These are phyloP conservation scores for Ormia ochracea DNA, from an alignment of 2,888 invertebrate genomes.

Conservation along the genomic window DNA sequence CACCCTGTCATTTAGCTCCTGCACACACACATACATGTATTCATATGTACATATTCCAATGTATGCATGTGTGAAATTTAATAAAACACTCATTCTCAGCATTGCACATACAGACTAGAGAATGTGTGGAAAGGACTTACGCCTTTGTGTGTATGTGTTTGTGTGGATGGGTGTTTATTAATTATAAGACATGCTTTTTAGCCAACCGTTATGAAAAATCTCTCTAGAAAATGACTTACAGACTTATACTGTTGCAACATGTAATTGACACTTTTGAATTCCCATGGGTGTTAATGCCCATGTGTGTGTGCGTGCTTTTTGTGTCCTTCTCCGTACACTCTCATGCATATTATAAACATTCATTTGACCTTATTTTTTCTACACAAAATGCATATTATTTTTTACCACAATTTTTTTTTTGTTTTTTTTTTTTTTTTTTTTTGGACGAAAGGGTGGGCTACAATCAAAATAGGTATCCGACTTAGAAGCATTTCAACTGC, in stretches of 20 bases:
- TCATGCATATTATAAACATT: conserved; percentile 19
- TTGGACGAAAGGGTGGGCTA: conserved; percentile 23
- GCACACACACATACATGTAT: background rate
- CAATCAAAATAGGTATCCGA: conserved; percentile 28
- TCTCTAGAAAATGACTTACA: conserved; percentile 23
- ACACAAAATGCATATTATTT: conserved; percentile 12
- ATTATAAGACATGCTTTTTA: conserved; percentile 18
- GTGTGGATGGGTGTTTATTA: background rate
- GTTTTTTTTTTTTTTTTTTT: background rate
- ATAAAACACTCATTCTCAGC: background rate
- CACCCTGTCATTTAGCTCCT: background rate
- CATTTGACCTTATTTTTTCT: conserved; percentile 60
- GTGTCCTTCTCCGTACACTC: background rate
- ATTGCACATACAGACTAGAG: background rate
- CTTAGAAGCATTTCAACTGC: conserved; percentile 6
- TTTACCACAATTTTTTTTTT: conserved; percentile 13
- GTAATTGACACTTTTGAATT: conserved; percentile 56
- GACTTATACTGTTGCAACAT: conserved; percentile 11
- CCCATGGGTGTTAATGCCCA: no score
- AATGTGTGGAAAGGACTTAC: background rate
- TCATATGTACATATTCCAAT: no score
- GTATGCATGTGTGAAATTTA: no score
- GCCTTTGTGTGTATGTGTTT: background rate
- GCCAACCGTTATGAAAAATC: background rate
- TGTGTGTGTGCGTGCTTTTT: background rate